Evolutionary conservation across 2,888 invertebrate species (phyloP).

Genomic region (Melikaiella ostensackeni): DNA sequence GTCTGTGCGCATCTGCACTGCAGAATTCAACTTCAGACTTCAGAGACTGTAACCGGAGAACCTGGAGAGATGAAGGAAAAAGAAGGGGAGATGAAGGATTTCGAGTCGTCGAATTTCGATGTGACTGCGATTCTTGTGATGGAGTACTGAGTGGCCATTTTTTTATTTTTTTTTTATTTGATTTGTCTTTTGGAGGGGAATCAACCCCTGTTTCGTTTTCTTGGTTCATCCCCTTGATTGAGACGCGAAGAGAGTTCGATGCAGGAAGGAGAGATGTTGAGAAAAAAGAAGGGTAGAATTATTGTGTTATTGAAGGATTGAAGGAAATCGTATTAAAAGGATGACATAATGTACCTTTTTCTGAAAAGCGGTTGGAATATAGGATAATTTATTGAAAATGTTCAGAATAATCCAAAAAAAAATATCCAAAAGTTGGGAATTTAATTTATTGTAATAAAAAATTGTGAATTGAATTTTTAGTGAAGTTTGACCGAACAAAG

Average conservation of each 20-base stretch:
- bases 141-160: conserved; percentile 8
- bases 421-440: background rate
- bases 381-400: background rate
- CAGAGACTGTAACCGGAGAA: conserved; percentile 18
- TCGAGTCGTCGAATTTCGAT: conserved; percentile 21
- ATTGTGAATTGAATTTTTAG: no score
- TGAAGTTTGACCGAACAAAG: no score
- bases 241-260: conserved; percentile 35
- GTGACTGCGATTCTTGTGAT: conserved; percentile 2
- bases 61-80: conserved; percentile 13
- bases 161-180: background rate
- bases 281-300: conserved; percentile 1
- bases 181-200: background rate
- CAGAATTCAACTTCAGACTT: conserved; percentile 31
- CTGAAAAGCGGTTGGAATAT: conserved; percentile 3
- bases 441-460: no score
- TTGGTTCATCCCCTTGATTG: conserved; percentile 24
- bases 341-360: conserved; percentile 12
- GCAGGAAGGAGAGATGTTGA: conserved; percentile 21
- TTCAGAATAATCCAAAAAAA: no score
- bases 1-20: conserved; percentile 26
- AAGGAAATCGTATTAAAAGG: conserved; percentile 2
- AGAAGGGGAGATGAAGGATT: conserved; percentile 11
- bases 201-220: conserved; percentile 23
- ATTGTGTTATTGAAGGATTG: conserved; percentile 28